Evolutionary conservation across 2,113 vertebrate genomes (phyloP), one percentile per base, ranked within the genome.

Genomic region (Turnix velox): DNA sequence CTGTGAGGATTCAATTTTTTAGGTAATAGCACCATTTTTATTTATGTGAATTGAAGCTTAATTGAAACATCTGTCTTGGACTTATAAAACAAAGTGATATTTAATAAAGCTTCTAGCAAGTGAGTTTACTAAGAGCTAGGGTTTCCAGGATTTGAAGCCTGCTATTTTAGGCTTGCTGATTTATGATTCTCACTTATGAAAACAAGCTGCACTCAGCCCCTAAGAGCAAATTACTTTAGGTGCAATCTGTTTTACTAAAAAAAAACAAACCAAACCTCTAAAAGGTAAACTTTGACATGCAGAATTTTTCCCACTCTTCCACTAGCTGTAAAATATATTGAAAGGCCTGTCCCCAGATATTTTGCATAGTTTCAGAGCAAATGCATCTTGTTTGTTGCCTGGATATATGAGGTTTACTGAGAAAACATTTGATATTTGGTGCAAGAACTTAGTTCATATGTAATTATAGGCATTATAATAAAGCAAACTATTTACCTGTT

Each of bases 181-280:
- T 65, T 84, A 49, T 28, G 40, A 58, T 31, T 87, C 31, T 84
- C 12, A 13, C 27, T 62, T 19, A 40, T 16, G 59, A 43, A 59
- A 72, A 54, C 20, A 43, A 73, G 10, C 31, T 73, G 7, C 16
- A 30, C 19, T 0, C 0, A 57, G 1, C 7, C 10, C 61, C 42
- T 68, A 33, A 28, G 18, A 87, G 12, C 30, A 68, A 40, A 42
- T 61, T 5, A 57, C 31, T 89, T 59, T 4, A 62, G 33, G 8
- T 42, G 7, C n/a, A 66, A 7, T 52, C 13, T 63, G 3, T 57
- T 89, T 62, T 49, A 22, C 9, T 27, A 25, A 76, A 31, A 31
- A 42, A 42, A 33, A 11, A 35, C 3, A 4, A 83, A 18, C 7
- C 24, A 7, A n/a, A n/a, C n/a, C n/a, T 77, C 7, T 63, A 4